Conservation (phyloP, 2,113 vertebrate species). For the Tachycineta bicolor region DNA sequence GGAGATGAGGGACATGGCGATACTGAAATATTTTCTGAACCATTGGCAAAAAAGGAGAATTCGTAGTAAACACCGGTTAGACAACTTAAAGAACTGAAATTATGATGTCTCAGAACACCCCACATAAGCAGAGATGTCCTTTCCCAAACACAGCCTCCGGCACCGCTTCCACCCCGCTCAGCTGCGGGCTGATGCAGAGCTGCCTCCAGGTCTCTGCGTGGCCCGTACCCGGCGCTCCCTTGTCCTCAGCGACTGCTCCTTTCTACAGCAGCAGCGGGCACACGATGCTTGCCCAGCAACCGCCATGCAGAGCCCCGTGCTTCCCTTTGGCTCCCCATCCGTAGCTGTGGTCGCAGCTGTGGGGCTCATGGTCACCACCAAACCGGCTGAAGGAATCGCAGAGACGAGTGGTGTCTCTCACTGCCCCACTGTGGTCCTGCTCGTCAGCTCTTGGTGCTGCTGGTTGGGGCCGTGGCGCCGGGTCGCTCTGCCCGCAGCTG, state of each 20-base stretch:
- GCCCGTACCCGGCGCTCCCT: neutral
- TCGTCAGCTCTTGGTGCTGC: neutral
- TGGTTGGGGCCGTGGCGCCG: rapidly evolving
- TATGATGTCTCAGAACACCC: neutral
- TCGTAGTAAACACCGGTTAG: neutral
- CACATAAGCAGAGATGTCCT: rapidly evolving
- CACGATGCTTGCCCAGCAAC: neutral
- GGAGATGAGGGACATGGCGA: neutral
- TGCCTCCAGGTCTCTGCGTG: neutral
- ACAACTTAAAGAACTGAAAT: neutral
- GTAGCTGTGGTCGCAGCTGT: rapidly evolving
- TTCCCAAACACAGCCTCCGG: neutral
- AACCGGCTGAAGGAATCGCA: neutral
- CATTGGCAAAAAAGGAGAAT: neutral
- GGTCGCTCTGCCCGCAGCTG: neutral
- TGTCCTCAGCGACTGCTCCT: neutral
- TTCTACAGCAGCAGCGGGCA: neutral
- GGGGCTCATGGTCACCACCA: rapidly evolving
- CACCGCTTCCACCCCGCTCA: neutral
- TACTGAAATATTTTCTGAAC: neutral
- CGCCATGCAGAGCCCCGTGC: rapidly evolving
- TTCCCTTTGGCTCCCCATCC: neutral
- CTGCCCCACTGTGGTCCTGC: neutral
- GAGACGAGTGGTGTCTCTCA: neutral
- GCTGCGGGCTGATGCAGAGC: neutral